These are phyloP conservation scores for Neria commutata DNA, from an alignment of 2,888 invertebrate species.

Conservation along the genomic window DNA sequence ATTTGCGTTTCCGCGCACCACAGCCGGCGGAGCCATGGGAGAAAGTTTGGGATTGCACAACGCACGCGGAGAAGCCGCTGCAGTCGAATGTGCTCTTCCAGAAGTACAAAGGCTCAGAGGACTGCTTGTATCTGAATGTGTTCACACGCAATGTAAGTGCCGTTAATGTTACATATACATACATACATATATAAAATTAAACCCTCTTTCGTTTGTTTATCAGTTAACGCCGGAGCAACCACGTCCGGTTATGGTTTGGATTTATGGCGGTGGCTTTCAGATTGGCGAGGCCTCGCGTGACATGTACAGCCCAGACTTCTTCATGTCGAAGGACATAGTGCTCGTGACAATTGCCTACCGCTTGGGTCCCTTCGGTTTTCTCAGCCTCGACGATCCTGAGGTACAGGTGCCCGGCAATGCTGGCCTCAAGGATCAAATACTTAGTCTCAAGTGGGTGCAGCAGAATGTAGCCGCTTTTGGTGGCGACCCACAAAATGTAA, in stretches of 20 bases:
- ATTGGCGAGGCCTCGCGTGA: slow-evolving; percentile 61
- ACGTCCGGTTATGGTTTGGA: slow-evolving; percentile 63
- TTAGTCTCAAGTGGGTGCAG: slow-evolving; percentile 64
- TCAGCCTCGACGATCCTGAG: slow-evolving; percentile 62
- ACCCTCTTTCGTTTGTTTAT: neutral
- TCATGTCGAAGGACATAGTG: slow-evolving; percentile 63
- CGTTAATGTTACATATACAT: neutral
- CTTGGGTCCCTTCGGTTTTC: slow-evolving; percentile 63
- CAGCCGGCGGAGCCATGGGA: slow-evolving; percentile 60
- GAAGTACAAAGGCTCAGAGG: slow-evolving; percentile 63
- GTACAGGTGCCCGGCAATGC: slow-evolving; percentile 65
- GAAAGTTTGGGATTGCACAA: slow-evolving; percentile 59
- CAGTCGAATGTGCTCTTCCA: slow-evolving; percentile 54
- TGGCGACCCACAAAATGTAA: slow-evolving; percentile 64
- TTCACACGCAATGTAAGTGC: slow-evolving; percentile 55
- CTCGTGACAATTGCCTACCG: slow-evolving; percentile 64
- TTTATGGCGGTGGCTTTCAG: slow-evolving; percentile 64
- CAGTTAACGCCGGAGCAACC: slow-evolving; percentile 45
- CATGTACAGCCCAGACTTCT: slow-evolving; percentile 62
- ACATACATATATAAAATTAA: neutral
- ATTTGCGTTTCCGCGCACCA: slow-evolving; percentile 61
- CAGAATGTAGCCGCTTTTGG: slow-evolving; percentile 63
- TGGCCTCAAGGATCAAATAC: slow-evolving; percentile 64
- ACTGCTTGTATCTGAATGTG: slow-evolving; percentile 66
- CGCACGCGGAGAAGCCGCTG: slow-evolving; percentile 52